Percentiles rank a stretch among this genome's conserved stretches.
Evolutionary conservation across 2,888 invertebrate species (phyloP).

Genomic region (Drosophila putrida): DNA sequence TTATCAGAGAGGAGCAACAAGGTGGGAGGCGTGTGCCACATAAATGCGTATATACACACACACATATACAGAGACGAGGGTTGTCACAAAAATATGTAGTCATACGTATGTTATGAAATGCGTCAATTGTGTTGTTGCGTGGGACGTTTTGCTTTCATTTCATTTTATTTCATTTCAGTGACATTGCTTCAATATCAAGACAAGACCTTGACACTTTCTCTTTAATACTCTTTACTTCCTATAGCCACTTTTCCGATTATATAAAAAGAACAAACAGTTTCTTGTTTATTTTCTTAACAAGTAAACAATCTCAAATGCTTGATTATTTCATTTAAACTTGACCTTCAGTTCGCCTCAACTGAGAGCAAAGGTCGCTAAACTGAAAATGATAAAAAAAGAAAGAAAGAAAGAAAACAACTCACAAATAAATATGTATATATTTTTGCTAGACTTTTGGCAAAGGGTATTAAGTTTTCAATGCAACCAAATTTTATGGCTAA

Average conservation of each 20-base stretch:
- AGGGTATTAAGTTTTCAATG: slow-evolving; percentile 39
- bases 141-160: slow-evolving; percentile 13
- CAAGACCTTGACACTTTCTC: slow-evolving; percentile 42
- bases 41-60: background rate
- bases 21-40: slow-evolving; percentile 20
- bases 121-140: slow-evolving; percentile 35
- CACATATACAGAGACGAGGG: slow-evolving; percentile 34
- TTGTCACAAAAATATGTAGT: slow-evolving; percentile 19
- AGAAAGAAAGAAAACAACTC: slow-evolving; percentile 6
- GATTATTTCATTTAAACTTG: slow-evolving; percentile 34
- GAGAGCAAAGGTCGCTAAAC: slow-evolving; percentile 25
- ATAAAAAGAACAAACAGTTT: background rate
- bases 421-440: background rate
- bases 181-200: slow-evolving; percentile 45
- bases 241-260: background rate
- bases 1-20: slow-evolving; percentile 52
- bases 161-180: slow-evolving; percentile 12
- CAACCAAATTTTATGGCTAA: slow-evolving; percentile 12
- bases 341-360: slow-evolving; percentile 37
- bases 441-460: slow-evolving; percentile 27
- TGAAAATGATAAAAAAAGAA: slow-evolving; percentile 15
- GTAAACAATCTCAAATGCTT: slow-evolving; percentile 1
- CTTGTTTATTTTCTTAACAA: background rate
- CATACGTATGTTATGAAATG: slow-evolving; percentile 23
- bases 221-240: background rate